Base-by-base conservation (phyloP, 2,797 vertebrate genomes). In the Myiotriccus ornatus region DNA sequence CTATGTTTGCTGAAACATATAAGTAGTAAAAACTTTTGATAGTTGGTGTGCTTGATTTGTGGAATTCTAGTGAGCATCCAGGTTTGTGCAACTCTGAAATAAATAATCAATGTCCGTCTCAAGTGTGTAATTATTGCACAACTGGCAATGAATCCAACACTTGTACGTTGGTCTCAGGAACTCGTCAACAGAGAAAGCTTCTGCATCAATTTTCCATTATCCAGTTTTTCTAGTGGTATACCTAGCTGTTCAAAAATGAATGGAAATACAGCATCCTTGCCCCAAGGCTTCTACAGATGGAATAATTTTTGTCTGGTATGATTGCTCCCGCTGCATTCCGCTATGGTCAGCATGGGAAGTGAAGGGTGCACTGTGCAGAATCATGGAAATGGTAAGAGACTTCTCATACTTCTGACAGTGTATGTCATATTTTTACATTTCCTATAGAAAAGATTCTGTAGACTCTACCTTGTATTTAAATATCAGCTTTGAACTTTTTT, bases 241-340 rank as follows among this genome's bases (percentile, higher is more conserved):
- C 24, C 5, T 55, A 39, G 24, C 50, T 14, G 1, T 52, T 94
- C 12, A 67, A 35, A 84, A 82, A 32, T 15, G 3, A 85, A 37
- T 49, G 47, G 28, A 74, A 87, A 39, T 59, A 14, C 0, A 63
- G 28, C 16, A 22, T 80, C n/a, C n/a, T 57, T 73, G 16, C 28
- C 20, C 19, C 35, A 50, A 4, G 49, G 34, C 6, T 3, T 30
- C 34, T 49, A 4, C 0, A 1, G 27, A 37, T 2, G 2, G 34
- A 67, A 37, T 56, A 0, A 2, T 12, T 6, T 50, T 62, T 68
- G 27, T 57, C 21, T 59, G 28, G 15, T 52, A 12, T 20, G 52
- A 28, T 71, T 0, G 11, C 7, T 89, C 14, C 12, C 27, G 44
- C 41, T 47, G 22, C 20, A 9, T 68, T 87, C 53, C 20, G 3